These are phyloP conservation scores for Motacilla tschutschensis DNA, from an alignment of 2,113 vertebrate species.

Conservation along the genomic window DNA sequence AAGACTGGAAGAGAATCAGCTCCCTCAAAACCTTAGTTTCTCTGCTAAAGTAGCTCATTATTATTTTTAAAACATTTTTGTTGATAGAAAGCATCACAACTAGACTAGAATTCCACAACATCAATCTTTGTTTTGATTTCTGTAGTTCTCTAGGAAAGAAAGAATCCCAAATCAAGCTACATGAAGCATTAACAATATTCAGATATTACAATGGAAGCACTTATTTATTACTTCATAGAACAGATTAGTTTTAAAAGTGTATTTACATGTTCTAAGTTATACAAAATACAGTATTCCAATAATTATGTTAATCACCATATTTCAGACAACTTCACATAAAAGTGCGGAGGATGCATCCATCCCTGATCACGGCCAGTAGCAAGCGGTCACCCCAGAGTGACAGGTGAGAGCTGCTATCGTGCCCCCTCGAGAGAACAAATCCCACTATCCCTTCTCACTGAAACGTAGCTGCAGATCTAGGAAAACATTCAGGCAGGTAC, in stretches of 20 bases:
- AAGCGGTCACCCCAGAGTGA: neutral
- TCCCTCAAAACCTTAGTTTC: constrained; percentile 43
- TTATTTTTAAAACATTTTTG: constrained; percentile 39
- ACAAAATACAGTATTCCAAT: constrained; percentile 71
- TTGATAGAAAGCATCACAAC: constrained; percentile 57
- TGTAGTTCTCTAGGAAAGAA: constrained; percentile 44
- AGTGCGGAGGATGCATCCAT: constrained; percentile 40
- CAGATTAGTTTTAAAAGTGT: constrained; percentile 67
- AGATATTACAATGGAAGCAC: constrained; percentile 67
- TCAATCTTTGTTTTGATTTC: constrained; percentile 59
- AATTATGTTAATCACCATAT: constrained; percentile 53
- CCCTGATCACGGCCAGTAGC: constrained; percentile 21
- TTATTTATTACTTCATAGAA: constrained; percentile 68
- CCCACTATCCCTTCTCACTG: neutral
- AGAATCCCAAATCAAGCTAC: constrained; percentile 60
- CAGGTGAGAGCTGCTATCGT: constrained; percentile 9
- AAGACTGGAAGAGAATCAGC: constrained; percentile 17
- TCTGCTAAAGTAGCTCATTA: constrained; percentile 41
- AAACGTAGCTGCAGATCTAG: constrained; percentile 23
- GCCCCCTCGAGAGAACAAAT: neutral
- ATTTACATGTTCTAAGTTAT: constrained; percentile 66
- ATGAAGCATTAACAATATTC: constrained; percentile 64
- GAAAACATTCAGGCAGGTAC: constrained; percentile 55
- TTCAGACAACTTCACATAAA: constrained; percentile 53
- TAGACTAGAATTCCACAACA: constrained; percentile 64